These are phyloP conservation scores for Lordiphosa andalusiaca DNA, from an alignment of 2,888 invertebrate species.

Conservation along the genomic window DNA sequence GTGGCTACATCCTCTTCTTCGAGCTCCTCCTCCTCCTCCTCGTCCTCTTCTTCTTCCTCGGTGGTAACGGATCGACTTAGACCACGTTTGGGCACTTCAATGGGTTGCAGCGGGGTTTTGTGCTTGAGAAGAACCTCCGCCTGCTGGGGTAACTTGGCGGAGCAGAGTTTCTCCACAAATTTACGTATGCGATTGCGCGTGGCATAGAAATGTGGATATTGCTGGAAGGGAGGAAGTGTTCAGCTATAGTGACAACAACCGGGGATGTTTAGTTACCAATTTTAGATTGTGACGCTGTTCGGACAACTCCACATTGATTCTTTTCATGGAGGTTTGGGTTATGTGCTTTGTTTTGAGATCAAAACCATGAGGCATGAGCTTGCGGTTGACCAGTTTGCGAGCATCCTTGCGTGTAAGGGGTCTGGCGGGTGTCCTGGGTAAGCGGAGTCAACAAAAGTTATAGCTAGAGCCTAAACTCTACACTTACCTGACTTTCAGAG, in stretches of 20 bases:
- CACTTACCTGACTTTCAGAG: constrained; percentile 37
- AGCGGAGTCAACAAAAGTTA: background rate
- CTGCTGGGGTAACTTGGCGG: constrained; percentile 56
- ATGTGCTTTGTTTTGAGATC: constrained; percentile 53
- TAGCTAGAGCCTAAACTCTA: background rate
- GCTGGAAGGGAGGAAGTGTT: constrained; percentile 34
- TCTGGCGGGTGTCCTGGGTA: constrained; percentile 19
- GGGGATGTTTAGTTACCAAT: constrained; percentile 47
- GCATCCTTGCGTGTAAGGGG: constrained; percentile 59
- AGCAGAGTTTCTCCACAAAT: constrained; percentile 73
- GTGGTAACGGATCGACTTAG: background rate
- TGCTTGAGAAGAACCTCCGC: constrained; percentile 55
- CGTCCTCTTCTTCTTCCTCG: constrained; percentile 21
- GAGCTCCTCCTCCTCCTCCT: constrained; percentile 16
- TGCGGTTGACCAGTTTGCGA: constrained; percentile 48
- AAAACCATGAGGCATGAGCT: constrained; percentile 53
- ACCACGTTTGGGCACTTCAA: constrained; percentile 33
- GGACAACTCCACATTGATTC: constrained; percentile 45
- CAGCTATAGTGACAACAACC: background rate
- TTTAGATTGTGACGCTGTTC: constrained; percentile 60
- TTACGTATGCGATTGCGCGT: constrained; percentile 74
- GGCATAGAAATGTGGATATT: constrained; percentile 67
- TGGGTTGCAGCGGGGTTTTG: constrained; percentile 54
- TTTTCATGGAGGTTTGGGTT: constrained; percentile 44
- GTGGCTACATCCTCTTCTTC: constrained; percentile 8